Evolutionary conservation across 2,888 invertebrate species (phyloP).

Genomic region (Lasioglossum marginatum): DNA sequence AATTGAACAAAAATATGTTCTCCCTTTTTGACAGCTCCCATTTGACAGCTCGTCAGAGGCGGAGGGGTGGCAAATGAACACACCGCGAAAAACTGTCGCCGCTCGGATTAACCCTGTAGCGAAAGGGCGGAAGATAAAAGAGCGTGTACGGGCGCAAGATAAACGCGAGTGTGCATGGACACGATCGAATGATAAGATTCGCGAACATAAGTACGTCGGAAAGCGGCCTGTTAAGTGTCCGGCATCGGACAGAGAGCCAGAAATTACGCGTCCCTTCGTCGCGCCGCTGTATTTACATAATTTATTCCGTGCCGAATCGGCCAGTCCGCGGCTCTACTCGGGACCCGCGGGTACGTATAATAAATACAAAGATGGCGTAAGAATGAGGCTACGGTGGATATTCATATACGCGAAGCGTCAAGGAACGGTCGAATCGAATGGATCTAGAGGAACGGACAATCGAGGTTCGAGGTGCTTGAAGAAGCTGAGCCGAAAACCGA

Average conservation of each 20-base stretch:
- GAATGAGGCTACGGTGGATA: slow-evolving; percentile 6
- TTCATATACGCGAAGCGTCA: neutral
- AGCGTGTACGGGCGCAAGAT: neutral
- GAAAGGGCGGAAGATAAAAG: neutral
- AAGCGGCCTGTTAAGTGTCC: slow-evolving; percentile 11
- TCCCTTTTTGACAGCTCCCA: too few relatives aligned
- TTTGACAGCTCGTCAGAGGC: too few relatives aligned
- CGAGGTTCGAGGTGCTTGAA: neutral
- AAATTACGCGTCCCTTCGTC: slow-evolving; percentile 12
- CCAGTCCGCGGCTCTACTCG: neutral
- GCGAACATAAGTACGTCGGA: neutral
- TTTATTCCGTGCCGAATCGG: slow-evolving; percentile 31
- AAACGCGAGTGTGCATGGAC: neutral
- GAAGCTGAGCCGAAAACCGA: neutral
- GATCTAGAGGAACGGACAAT: slow-evolving; percentile 2
- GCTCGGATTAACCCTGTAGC: neutral
- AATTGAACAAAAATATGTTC: too few relatives aligned
- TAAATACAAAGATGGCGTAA: slow-evolving; percentile 6
- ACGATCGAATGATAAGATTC: slow-evolving; percentile 10
- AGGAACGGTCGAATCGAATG: neutral
- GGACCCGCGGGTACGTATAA: neutral
- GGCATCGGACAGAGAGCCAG: neutral
- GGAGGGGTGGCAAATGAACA: neutral
- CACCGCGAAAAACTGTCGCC: neutral
- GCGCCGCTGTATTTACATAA: slow-evolving; percentile 27